These are phyloP conservation scores for Masnerella sp. DNA, from an alignment of 2,888 invertebrate genomes.

Conservation along the genomic window DNA sequence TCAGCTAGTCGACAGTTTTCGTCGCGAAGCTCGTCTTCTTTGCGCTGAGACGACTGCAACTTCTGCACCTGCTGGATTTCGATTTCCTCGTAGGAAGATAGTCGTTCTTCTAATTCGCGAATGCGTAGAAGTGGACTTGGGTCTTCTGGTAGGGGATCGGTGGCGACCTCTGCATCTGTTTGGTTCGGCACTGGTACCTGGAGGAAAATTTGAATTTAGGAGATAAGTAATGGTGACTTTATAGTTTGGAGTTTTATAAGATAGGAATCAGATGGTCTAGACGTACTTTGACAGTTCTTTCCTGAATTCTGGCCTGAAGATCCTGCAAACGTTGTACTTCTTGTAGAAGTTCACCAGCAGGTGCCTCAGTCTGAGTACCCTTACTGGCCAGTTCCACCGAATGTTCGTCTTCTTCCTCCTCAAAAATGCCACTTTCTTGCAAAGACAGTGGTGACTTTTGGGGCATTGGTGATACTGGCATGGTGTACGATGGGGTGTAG, in stretches of 20 bases:
- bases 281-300: slow-evolving; percentile 68
- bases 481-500: slow-evolving; percentile 65
- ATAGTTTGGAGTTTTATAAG: background rate
- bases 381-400: slow-evolving; percentile 68
- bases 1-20: slow-evolving; percentile 77
- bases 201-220: slow-evolving; percentile 7
- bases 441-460: slow-evolving; percentile 75
- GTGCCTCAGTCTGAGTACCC: slow-evolving; percentile 71
- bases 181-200: slow-evolving; percentile 43
- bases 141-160: slow-evolving; percentile 45
- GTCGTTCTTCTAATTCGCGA: slow-evolving; percentile 67
- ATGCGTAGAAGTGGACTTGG: slow-evolving; percentile 62
- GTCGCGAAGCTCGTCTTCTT: slow-evolving; percentile 70
- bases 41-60: slow-evolving; percentile 63
- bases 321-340: slow-evolving; percentile 73
- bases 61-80: slow-evolving; percentile 61
- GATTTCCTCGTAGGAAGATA: slow-evolving; percentile 61
- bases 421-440: slow-evolving; percentile 87
- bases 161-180: slow-evolving; percentile 54
- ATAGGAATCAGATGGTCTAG: too few species aligned
- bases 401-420: slow-evolving; percentile 77
- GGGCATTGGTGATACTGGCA: slow-evolving; percentile 64
- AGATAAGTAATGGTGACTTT: background rate
- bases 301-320: slow-evolving; percentile 70
- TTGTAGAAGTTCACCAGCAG: slow-evolving; percentile 71